These are phyloP conservation scores for Leptinotarsa undecemlineata DNA, from an alignment of 1,140 invertebrate genomes.

Conservation along the genomic window DNA sequence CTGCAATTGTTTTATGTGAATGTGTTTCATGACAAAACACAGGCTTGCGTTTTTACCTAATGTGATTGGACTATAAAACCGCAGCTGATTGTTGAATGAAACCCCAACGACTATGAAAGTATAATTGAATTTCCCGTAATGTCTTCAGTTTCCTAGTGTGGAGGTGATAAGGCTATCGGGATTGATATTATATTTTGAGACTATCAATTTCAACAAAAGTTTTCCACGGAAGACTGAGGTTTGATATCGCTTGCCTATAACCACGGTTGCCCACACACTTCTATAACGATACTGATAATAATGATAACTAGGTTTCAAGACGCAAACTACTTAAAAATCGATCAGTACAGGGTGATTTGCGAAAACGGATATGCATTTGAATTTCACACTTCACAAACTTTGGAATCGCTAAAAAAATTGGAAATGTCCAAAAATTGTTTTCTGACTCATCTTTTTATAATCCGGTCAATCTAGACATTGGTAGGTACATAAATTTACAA, in stretches of 20 bases:
- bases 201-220: constrained; percentile 16
- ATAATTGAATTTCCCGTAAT: constrained; percentile 1
- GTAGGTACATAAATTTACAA: too few species aligned
- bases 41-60: too few species aligned
- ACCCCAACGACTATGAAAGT: background rate
- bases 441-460: too few species aligned
- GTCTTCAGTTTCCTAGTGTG: background rate
- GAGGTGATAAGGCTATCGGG: constrained; percentile 3
- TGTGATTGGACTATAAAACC: too few species aligned
- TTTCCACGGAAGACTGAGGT: constrained; percentile 19
- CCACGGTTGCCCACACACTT: background rate
- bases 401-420: too few species aligned
- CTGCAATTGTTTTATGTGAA: too few species aligned
- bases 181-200: constrained; percentile 20
- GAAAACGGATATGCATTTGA: too few species aligned
- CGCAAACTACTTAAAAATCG: background rate
- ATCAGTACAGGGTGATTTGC: background rate
- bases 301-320: constrained; percentile 8
- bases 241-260: constrained; percentile 4
- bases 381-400: too few species aligned
- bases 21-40: too few species aligned
- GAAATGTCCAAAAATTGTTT: too few species aligned
- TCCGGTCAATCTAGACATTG: too few species aligned
- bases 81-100: background rate
- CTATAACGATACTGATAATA: background rate